Evolutionary conservation across 53 echinoderm and acorn worm genomes (phyloP).

Genomic region (Holothuria leucospilota): DNA sequence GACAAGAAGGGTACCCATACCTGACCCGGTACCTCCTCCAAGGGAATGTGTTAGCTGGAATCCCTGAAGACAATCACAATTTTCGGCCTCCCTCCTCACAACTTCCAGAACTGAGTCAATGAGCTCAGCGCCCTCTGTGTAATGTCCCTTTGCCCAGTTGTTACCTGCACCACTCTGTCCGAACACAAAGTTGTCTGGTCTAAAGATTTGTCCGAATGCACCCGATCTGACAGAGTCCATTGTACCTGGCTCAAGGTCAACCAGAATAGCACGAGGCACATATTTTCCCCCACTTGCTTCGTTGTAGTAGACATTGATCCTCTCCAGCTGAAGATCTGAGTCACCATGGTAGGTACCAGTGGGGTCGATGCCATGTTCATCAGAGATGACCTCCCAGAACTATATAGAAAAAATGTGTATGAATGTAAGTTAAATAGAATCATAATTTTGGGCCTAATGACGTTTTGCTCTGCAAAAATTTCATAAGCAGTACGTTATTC

Average conservation of each 20-base stretch:
- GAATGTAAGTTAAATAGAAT: too few relatives aligned
- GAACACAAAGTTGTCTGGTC: conserved; percentile 78
- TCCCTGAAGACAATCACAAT: conserved; percentile 90
- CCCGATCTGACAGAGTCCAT: conserved; percentile 88
- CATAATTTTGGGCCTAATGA: too few relatives aligned
- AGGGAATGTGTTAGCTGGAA: conserved; percentile 92
- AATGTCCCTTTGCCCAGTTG: conserved; percentile 99
- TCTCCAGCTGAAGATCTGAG: conserved; percentile 94
- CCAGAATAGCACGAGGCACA: conserved; percentile 81
- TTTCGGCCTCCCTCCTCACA: conserved; percentile 90
- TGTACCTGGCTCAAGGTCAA: conserved; percentile 82
- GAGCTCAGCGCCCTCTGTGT: conserved; percentile 94
- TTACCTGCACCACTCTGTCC: conserved; percentile 86
- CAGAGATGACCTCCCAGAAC: conserved; percentile 99
- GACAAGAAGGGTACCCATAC: conserved; percentile 88
- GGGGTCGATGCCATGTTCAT: conserved; percentile 99
- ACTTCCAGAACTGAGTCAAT: conserved; percentile 90
- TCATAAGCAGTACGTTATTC: too few relatives aligned
- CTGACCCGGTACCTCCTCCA: conserved; percentile 90
- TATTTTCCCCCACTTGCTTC: conserved; percentile 96
- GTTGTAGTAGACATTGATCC: conserved; percentile 98
- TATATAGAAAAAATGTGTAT: conserved; percentile 4
- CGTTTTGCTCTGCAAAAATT: too few relatives aligned
- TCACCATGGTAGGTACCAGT: conserved; percentile 97
- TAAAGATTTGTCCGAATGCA: conserved; percentile 71